A percentile compares a stretch with the other conserved stretches of the same genome.
These are phyloP conservation scores for Alligator mississippiensis DNA, from an alignment of 2,113 vertebrate species.

Conservation along the genomic window DNA sequence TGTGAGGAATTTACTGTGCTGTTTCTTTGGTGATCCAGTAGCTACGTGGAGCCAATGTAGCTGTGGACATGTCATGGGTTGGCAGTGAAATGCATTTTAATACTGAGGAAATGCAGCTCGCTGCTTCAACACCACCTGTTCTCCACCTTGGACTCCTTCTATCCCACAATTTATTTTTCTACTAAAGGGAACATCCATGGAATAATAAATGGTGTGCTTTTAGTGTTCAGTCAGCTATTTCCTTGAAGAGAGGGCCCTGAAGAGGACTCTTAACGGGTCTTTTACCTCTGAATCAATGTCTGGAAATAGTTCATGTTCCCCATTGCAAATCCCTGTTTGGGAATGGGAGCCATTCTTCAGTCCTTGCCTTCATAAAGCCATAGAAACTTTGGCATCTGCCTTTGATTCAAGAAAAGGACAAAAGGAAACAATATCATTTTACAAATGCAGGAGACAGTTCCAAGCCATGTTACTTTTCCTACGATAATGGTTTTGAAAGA, in stretches of 20 bases:
- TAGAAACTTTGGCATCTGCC: conserved; percentile 37
- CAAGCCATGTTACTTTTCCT: conserved; percentile 41
- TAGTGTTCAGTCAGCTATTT: conserved; percentile 12
- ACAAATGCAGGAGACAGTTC: not conserved
- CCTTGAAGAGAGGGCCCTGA: conserved; percentile 26
- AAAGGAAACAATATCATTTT: conserved; percentile 11
- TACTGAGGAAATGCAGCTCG: not conserved
- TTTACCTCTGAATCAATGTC: conserved; percentile 19
- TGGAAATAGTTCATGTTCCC: not conserved
- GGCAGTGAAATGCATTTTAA: conserved; percentile 41
- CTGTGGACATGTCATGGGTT: not conserved
- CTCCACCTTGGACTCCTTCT: not conserved
- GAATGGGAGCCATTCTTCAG: not conserved
- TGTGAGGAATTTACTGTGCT: not conserved
- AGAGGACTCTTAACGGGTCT: conserved; percentile 24
- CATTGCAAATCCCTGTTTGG: not conserved
- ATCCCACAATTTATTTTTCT: conserved; percentile 70
- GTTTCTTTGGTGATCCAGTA: conserved; percentile 62
- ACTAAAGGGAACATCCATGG: conserved; percentile 40
- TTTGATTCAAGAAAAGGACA: conserved; percentile 8
- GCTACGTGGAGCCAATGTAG: conserved; percentile 24
- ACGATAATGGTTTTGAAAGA: conserved; percentile 56
- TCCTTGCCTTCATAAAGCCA: not conserved
- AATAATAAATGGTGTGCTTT: conserved; percentile 56
- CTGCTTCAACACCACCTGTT: conserved; percentile 64